A percentile compares a stretch with the other conserved stretches of the same genome.
phyloP scores from a whole-genome alignment of 1,140 invertebrate species.

The Neoseiulus cucumeris region DNA sequence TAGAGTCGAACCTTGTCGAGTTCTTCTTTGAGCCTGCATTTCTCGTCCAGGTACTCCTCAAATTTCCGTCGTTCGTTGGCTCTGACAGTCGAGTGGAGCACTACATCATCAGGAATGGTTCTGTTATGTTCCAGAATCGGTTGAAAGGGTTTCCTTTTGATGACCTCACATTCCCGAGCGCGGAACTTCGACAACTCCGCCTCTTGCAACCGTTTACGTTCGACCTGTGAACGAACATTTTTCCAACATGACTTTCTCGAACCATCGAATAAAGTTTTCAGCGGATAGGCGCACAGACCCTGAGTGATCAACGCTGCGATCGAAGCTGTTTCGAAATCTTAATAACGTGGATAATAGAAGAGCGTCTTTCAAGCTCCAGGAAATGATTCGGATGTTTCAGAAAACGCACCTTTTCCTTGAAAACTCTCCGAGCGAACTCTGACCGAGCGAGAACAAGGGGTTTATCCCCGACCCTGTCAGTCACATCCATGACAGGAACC shows the following conservation, averaged over 20 bases:
- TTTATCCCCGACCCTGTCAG: too few species aligned
- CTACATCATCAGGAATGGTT: background rate
- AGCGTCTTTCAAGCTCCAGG: too few species aligned
- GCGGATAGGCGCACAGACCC: too few species aligned
- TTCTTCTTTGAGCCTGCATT: background rate
- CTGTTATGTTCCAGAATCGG: background rate
- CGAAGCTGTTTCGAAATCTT: too few species aligned
- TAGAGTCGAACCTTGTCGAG: background rate
- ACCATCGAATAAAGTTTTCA: background rate
- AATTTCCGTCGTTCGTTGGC: background rate
- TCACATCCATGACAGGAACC: too few species aligned
- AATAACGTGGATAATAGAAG: too few species aligned
- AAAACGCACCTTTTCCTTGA: too few species aligned
- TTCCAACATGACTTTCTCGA: too few species aligned
- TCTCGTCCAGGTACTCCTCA: background rate
- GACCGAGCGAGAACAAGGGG: too few species aligned
- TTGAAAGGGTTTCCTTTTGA: background rate
- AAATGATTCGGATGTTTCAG: too few species aligned
- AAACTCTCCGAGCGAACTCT: too few species aligned
- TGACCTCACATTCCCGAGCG: constrained; percentile 4
- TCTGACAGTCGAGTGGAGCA: background rate
- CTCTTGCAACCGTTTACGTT: background rate
- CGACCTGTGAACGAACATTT: background rate
- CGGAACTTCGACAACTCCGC: background rate
- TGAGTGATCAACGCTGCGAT: too few species aligned